These are phyloP conservation scores for Catagonus wagneri DNA, from an alignment of 2,113 vertebrate genomes.

Conservation along the genomic window DNA sequence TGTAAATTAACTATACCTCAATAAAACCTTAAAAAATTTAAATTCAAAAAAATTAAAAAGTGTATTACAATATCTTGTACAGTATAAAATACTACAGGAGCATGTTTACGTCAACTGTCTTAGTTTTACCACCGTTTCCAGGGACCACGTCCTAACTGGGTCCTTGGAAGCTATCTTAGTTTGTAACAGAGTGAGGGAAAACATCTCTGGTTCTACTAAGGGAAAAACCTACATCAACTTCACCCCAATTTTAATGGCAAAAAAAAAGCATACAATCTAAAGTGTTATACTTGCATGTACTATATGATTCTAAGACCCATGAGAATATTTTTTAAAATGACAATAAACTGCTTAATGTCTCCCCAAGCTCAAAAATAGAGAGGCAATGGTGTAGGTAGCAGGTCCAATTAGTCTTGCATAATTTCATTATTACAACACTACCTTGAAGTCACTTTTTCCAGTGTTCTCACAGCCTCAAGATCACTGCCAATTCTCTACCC, in stretches of 20 bases:
- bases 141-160: background rate
- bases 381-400: background rate
- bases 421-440: background rate
- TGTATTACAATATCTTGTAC: background rate
- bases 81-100: background rate
- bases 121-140: constrained; percentile 18
- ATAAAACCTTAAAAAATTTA: too few relatives aligned
- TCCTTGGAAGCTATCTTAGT: background rate
- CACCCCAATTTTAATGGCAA: background rate
- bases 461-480: background rate
- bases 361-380: background rate
- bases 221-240: background rate
- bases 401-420: background rate
- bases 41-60: too few relatives aligned
- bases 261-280: background rate
- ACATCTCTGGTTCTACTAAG: background rate
- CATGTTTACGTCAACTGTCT: background rate
- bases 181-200: background rate
- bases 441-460: background rate
- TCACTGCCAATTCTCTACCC: constrained; percentile 10
- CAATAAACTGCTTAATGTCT: background rate
- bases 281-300: background rate
- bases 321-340: background rate
- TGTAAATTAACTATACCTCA: too few relatives aligned
- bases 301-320: background rate